Conservation (phyloP, 2,797 vertebrate genomes). For the Centropyge bicolor region DNA sequence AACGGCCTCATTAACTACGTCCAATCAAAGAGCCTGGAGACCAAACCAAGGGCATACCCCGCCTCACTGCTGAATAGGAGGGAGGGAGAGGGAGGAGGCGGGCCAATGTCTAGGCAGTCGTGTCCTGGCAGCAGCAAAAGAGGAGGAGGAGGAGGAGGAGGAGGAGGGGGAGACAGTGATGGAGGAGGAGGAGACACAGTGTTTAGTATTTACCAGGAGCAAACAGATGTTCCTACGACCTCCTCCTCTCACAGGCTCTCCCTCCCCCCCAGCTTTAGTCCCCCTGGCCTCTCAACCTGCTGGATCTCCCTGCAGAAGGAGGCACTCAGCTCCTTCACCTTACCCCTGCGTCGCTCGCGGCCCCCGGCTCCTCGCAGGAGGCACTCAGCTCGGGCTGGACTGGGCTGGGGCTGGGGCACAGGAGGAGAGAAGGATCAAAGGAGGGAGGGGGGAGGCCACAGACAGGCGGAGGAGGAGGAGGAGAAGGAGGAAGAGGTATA, state of each 20-base stretch:
- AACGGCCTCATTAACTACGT: constrained; percentile 66
- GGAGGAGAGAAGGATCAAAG: background rate
- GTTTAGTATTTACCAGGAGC: constrained; percentile 77
- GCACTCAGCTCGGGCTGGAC: constrained; percentile 41
- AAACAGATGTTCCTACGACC: background rate
- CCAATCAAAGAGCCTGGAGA: constrained; percentile 70
- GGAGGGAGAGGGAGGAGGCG: background rate
- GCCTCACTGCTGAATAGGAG: constrained; percentile 25
- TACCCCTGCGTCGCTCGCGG: constrained; percentile 26
- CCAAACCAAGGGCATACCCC: constrained; percentile 33
- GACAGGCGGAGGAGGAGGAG: constrained; percentile 1
- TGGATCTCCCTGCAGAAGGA: constrained; percentile 47
- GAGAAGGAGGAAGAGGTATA: background rate
- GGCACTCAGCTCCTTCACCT: constrained; percentile 49
- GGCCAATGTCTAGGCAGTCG: background rate
- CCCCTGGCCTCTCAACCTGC: constrained; percentile 2
- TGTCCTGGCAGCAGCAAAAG: constrained; percentile 65
- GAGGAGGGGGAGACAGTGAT: constrained; percentile 13
- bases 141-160: background rate
- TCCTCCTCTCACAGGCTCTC: constrained; percentile 28
- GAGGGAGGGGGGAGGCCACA: background rate
- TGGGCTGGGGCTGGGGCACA: background rate
- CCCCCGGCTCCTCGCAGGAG: constrained; percentile 19
- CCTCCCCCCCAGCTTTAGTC: constrained; percentile 37
- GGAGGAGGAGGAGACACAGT: constrained; percentile 65